Base-by-base conservation (phyloP, 2,888 invertebrate species). In the Drosophila tripunctata region DNA sequence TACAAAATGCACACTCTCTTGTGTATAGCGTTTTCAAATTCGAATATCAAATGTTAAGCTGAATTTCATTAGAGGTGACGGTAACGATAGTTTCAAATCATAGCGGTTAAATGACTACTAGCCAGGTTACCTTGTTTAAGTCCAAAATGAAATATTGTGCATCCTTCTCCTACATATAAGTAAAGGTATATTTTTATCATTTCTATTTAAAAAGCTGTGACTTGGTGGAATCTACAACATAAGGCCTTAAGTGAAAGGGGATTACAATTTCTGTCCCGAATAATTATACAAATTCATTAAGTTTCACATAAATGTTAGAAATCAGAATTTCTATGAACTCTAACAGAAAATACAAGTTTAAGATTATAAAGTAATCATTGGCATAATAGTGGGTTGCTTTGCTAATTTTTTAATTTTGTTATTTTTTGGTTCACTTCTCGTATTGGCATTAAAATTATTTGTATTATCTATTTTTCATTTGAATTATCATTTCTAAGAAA, bases 371-470 rank as follows among this genome's bases (percentile, higher is more conserved):
- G 21, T 8, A 4, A 33, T 10, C 31, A 33, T 36, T 66, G 60
- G 44, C 66, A 61, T 47, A 56, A 50, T 33, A 47, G 47, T 66
- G 71, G 66, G 55, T 63, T 27, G 68, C 78, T 71, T 33, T 40
- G 15, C 31, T 31, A 15, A 43, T n/a, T 41, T 15, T 50, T 10
- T 44, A 38, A 12, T 17, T 57, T 45, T 33, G 27, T 41, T n/a
- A 31, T 10, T 52, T 57, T 24, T 38, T 3, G 35, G 47, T 27
- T 41, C n/a, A n/a, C 2, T 15, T 36, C 30, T 21, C 15, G 8
- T 15, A 22, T 21, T 8, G 19, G 21, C 27, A 38, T 47, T 52
- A 43, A 27, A 45, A 48, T 33, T 61, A 45, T 6, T 19, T 61
- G 15, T 14, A 43, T 31, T 61, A 40, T 4, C 7, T 55, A 21